Evolutionary conservation across 2,888 invertebrate genomes (phyloP), one percentile per base, ranked within the genome.

Genomic region (Taenaris catops): DNA sequence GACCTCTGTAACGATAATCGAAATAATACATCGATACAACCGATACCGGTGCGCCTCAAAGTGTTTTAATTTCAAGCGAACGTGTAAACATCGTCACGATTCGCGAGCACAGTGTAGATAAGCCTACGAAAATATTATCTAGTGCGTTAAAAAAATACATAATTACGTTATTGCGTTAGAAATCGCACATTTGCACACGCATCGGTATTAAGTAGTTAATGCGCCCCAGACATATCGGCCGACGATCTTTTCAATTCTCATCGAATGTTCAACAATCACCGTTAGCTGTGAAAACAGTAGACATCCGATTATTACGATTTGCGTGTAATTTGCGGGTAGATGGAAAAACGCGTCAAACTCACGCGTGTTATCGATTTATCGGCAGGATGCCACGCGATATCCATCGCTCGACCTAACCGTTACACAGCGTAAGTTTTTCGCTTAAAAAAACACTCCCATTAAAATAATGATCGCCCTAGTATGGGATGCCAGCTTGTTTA

Each of bases 181-280:
- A 79, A 81, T 74, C 73, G 74, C 63, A 69, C 65, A 58, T 65
- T 64, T 71, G 63, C 64, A 60, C 76, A 81, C 83, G 83, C 84
- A 83, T 80, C 66, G 68, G 74, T 73, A 78, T 83, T 78, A 74
- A 76, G 74, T 73, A 81, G 84, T 84, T 80, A 81, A 78, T 72
- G 65, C 67, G 57, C 55, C 58, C 58, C 52, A 58, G 52, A 44
- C 49, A 45, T 80, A 84, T 83, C 83, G 55, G 46, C 69, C 75
- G 75, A 75, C 80, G 63, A 84, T 84, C 84, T 63, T 54, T 48
- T 53, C 62, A 60, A 62, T 58, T 71, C 70, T 61, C 71, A 68
- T 70, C 69, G 66, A 67, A 63, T 49, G 51, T 56, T 62, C 55
- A 61, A 67, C 68, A 70, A 75, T 71, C 38, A 64, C 55, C 63